Evolutionary conservation across 1,140 invertebrate genomes (phyloP).

Genomic region (Ceratina japonica): DNA sequence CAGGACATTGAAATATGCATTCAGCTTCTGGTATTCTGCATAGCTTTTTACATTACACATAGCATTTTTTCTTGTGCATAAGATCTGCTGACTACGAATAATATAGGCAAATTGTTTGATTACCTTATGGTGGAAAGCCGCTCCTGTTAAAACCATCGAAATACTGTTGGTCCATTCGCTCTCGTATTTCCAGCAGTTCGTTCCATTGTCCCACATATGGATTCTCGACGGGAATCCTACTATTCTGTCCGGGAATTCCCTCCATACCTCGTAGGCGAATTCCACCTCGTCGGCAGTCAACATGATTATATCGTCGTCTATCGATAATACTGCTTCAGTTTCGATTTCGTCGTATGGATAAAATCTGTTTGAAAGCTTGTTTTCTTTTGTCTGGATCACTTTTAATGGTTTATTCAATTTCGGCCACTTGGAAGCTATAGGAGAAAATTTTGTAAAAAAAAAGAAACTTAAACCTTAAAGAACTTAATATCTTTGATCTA

Average conservation of each 20-base stretch:
- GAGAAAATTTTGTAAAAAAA: conserved; percentile 29
- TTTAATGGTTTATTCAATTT: conserved; percentile 93
- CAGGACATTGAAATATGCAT: too few relatives aligned
- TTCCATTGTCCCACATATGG: conserved; percentile 93
- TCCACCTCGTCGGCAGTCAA: conserved; percentile 95
- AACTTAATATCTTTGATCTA: background rate
- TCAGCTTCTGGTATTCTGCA: too few relatives aligned
- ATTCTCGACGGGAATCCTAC: conserved; percentile 95
- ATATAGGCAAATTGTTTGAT: background rate
- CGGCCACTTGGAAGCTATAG: conserved; percentile 90
- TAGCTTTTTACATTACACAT: too few relatives aligned
- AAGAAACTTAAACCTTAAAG: conserved; percentile 6
- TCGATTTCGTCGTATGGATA: conserved; percentile 96
- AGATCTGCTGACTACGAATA: background rate
- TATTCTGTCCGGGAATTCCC: conserved; percentile 95
- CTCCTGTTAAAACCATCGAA: conserved; percentile 95
- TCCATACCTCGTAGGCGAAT: conserved; percentile 94
- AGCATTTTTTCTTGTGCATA: background rate
- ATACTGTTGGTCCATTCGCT: conserved; percentile 97
- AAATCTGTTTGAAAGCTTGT: conserved; percentile 96
- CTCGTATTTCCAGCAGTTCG: conserved; percentile 92
- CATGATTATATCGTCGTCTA: conserved; percentile 97
- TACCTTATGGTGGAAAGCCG: conserved; percentile 95
- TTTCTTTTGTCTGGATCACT: conserved; percentile 93
- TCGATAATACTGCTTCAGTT: conserved; percentile 94